These are phyloP conservation scores for Dermochelys coriacea DNA, from an alignment of 2,797 vertebrate genomes.

Conservation along the genomic window DNA sequence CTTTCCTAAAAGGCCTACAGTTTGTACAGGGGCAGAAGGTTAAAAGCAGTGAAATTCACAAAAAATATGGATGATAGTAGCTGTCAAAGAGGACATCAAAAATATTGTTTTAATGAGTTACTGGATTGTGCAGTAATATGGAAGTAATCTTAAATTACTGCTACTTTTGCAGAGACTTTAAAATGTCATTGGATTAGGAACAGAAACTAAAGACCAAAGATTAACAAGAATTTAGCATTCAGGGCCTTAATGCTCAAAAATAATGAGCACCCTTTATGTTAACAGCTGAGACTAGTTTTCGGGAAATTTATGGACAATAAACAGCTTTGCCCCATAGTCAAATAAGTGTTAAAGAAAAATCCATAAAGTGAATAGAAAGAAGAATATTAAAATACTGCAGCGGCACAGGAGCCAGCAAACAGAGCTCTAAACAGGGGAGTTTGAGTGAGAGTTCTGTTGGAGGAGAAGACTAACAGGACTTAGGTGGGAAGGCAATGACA, in stretches of 20 bases:
- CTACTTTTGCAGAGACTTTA: not conserved
- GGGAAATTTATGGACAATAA: conserved; percentile 9
- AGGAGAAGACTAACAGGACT: too few relatives aligned
- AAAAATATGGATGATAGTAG: not conserved
- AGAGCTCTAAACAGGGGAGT: too few relatives aligned
- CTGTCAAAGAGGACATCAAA: not conserved
- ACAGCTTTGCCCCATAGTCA: not conserved
- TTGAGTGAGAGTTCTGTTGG: too few relatives aligned
- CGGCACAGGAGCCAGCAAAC: too few relatives aligned
- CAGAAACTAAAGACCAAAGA: conserved; percentile 19
- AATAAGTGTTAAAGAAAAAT: not conserved
- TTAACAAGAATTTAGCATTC: not conserved
- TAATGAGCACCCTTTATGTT: not conserved
- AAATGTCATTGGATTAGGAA: conserved; percentile 17
- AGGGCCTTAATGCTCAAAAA: not conserved
- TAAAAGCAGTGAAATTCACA: not conserved
- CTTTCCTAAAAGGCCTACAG: not conserved
- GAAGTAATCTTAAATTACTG: conserved; percentile 28
- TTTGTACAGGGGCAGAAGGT: not conserved
- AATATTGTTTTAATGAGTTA: not conserved
- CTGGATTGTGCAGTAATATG: not conserved
- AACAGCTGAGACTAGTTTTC: conserved; percentile 21
- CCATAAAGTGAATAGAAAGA: not conserved
- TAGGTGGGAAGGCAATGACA: too few relatives aligned
- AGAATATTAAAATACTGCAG: not conserved